Base-by-base conservation (phyloP, 1,140 invertebrate genomes). In the Pectinophora gossypiella region DNA sequence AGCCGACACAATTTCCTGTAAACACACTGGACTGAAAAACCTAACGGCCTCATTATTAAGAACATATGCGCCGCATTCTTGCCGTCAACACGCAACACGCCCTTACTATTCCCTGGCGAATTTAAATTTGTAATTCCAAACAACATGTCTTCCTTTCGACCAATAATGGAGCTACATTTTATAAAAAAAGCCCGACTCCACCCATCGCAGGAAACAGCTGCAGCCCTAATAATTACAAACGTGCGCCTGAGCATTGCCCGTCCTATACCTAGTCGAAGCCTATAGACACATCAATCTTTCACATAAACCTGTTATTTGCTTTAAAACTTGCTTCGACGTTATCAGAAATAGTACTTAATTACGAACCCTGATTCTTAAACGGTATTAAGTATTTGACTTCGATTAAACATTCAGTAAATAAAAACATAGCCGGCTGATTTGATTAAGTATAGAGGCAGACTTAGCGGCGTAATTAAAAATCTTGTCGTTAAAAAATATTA, bases 171-270 rank as follows among this genome's bases (percentile, higher is more conserved):
- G 59, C 64, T 64, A 70, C 61, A 67, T 60, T 76, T 72, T 68
- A 58, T 80, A 83, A 81, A 80, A 81, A 79, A 71, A 48, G 12
- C 36, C 55, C 50, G 60, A 69, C 79, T 72, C 77, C 83, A 54
- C 81, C 81, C 70, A 73, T 54, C 68, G 55, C 67, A 78, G 83
- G 83, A 86, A 86, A 70, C 83, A 86, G 83, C 83, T 86, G 83
- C 79, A 73, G 54, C 66, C 56, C 54, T 63, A 78, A 78, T 84
- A 80, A 86, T 86, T 84, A 77, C 72, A 72, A 72, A 68, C 70
- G 62, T 60, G 68, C 27, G 60, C 69, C 56, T 69, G 67, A 74
- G 67, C 71, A 73, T 74, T 80, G 73, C 63, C 56, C 68, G 67
- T 43, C 16, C 59, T 48, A 59, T 48, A 57, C 54, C 48, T 54